Base-by-base conservation (phyloP, 2,888 invertebrate species). In the Aphrophora alni region DNA sequence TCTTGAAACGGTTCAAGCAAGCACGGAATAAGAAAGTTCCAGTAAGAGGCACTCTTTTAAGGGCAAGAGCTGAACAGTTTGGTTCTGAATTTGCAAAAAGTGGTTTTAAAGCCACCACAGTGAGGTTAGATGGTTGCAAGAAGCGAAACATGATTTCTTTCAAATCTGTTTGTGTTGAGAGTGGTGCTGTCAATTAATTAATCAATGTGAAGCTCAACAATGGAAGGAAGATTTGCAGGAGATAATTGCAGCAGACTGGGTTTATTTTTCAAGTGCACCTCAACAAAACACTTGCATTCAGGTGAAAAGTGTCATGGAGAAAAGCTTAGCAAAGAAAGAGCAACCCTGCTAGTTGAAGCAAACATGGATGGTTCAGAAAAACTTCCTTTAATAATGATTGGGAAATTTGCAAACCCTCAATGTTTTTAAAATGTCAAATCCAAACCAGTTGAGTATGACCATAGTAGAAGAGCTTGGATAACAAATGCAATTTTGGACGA, bases 361-460 rank as follows among this genome's bases (percentile, higher is more conserved):
- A 78, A 74, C 78, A 75, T 75, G 80, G 75, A 80, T 59, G 44
- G 80, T 1, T 51, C 80, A 26, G 80, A 80, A 33, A 80, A 75
- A 28, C 33, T 80, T 5, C 33, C 38, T 76, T 59, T 74, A 24
- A 27, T 80, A 10, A 75, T 76, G 72, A 38, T 81, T 10, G 38
- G 75, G 8, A 76, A 77, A 28, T 73, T 24, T 78, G 79, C 44
- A 26, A 59, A 33, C 33, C 33, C 33, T 33, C 33, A 8, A 5
- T 33, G 33, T 8, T 33, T 33, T 8, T 5, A 33, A 21, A 76
- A 77, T 28, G 68, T 80, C 4, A 24, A 77, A 25, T 74, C 82
- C 17, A 72, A 75, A n/a, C 82, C 80, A 24, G 70, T 76, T 69
- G 51, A 38, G 17, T 82, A 82, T 33, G 17, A 25, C 17, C 70